Percentiles rank a stretch among this genome's conserved stretches.
Evolutionary conservation across 2,113 vertebrate species (phyloP).

Genomic region (Ondatra zibethicus): DNA sequence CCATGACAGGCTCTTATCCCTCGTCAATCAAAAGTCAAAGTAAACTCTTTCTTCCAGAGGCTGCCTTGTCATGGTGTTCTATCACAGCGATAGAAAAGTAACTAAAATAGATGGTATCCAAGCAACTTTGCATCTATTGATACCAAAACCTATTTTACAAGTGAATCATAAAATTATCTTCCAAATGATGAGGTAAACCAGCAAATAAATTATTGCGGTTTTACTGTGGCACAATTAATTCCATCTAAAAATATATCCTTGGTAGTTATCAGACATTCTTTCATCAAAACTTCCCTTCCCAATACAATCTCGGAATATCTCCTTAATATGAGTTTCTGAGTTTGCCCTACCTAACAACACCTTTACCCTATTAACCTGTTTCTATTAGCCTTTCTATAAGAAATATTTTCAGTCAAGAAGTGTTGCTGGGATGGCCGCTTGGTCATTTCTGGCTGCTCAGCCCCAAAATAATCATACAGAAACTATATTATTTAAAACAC

Average conservation of each 20-base stretch:
- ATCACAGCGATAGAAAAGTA: too few relatives aligned
- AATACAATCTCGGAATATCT: not conserved
- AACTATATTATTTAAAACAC: too few relatives aligned
- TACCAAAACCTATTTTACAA: conserved; percentile 7
- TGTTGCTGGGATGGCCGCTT: too few relatives aligned
- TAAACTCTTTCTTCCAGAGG: not conserved
- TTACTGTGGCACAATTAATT: not conserved
- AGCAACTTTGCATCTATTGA: not conserved
- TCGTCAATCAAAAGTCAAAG: not conserved
- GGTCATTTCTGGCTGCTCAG: too few relatives aligned
- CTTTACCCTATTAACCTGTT: conserved; percentile 24
- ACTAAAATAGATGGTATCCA: not conserved
- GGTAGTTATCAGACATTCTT: not conserved
- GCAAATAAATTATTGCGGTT: not conserved
- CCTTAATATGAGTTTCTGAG: conserved; percentile 9
- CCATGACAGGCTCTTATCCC: not conserved
- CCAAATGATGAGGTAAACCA: not conserved
- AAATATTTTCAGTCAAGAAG: conserved; percentile 28
- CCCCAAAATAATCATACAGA: too few relatives aligned
- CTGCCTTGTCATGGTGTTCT: not conserved
- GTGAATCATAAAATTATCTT: conserved; percentile 9
- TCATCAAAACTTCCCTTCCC: not conserved
- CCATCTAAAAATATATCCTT: conserved; percentile 24
- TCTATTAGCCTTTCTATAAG: not conserved
- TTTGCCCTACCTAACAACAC: conserved; percentile 29